A percentile compares a stretch with the other conserved stretches of the same genome.
Evolutionary conservation across 2,888 invertebrate species (phyloP).

Genomic region (Drosophila quinaria): DNA sequence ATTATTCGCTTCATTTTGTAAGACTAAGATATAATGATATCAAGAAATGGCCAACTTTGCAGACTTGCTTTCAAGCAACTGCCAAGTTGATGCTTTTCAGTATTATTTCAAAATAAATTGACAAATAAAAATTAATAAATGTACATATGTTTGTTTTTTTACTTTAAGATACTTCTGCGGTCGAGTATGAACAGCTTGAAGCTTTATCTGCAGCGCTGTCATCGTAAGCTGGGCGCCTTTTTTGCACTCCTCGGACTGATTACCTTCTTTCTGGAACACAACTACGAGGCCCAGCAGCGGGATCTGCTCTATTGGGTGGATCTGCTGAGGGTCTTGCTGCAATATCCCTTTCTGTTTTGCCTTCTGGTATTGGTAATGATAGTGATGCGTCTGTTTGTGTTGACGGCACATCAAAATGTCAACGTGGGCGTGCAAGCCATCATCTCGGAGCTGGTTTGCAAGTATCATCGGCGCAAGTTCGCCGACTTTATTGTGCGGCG

Average conservation of each 20-base stretch:
- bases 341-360: not conserved
- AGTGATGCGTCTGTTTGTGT: not conserved
- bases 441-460: not conserved
- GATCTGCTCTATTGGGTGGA: constrained; percentile 34
- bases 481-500: constrained; percentile 58
- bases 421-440: not conserved
- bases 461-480: constrained; percentile 3
- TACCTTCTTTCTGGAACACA: constrained; percentile 13
- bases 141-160: not conserved
- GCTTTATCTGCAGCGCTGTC: constrained; percentile 13
- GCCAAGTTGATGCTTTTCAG: constrained; percentile 12
- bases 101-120: not conserved
- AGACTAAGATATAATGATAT: too few relatives aligned
- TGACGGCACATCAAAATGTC: not conserved
- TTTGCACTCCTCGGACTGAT: not conserved
- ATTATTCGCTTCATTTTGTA: too few relatives aligned
- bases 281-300: not conserved
- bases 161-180: not conserved
- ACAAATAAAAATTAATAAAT: not conserved
- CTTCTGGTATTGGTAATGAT: not conserved
- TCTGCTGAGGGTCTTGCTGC: accelerated
- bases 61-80: not conserved
- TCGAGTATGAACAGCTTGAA: constrained; percentile 21
- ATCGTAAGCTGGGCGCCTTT: constrained; percentile 1
- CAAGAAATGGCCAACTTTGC: too few relatives aligned